A percentile compares a stretch with the other conserved stretches of the same genome.
phyloP scores from a whole-genome alignment of 2,113 vertebrate species.

The Hypanus sabinus region DNA sequence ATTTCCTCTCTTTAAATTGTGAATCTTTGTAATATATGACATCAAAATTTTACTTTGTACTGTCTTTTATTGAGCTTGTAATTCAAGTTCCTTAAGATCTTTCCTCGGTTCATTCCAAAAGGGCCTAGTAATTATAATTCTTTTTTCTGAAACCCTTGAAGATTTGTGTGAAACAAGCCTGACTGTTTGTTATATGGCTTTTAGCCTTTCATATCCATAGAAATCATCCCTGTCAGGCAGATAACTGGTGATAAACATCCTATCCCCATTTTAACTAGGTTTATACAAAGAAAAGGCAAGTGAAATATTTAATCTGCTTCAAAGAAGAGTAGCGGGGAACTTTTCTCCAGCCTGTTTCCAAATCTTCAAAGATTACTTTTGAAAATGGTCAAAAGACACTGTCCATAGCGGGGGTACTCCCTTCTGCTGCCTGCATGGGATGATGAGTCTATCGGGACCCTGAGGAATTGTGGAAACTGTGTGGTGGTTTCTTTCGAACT shows the following conservation, averaged over 20 bases:
- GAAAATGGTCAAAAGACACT: neutral
- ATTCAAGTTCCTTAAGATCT: neutral
- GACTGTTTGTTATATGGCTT: neutral
- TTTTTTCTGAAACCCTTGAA: neutral
- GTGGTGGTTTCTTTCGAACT: no score
- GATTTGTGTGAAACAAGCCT: neutral
- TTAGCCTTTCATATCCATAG: neutral
- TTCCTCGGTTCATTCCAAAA: neutral
- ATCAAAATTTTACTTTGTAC: neutral
- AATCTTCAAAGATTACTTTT: neutral
- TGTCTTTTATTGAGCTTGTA: neutral
- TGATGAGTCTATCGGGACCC: no score
- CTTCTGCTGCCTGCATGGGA: no score
- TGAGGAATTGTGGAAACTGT: no score
- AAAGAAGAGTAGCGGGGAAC: neutral
- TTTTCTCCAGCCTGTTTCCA: neutral
- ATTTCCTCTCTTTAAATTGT: neutral
- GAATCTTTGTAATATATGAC: neutral
- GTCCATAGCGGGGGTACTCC: no score
- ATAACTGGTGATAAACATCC: neutral
- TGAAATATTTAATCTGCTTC: neutral
- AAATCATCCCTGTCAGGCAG: neutral
- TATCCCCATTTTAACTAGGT: neutral
- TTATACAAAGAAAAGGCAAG: neutral
- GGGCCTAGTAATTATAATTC: neutral